Conservation (phyloP, 1,140 invertebrate genomes). For the Telenomus remus region DNA sequence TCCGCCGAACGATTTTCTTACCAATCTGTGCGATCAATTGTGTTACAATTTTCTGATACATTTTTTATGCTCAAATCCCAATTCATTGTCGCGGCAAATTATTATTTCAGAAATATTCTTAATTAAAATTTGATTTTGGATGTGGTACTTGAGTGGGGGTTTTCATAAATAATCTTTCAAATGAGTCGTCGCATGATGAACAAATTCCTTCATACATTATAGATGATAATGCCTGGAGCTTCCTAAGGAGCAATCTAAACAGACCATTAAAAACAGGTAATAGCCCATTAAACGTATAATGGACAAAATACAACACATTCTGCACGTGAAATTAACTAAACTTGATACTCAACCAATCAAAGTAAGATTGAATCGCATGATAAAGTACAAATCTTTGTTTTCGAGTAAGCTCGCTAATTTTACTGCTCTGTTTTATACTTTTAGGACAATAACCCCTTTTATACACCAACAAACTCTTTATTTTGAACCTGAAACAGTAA, state of each 20-base stretch:
- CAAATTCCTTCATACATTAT: constrained; percentile 52
- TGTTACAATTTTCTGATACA: constrained; percentile 37
- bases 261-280: constrained; percentile 58
- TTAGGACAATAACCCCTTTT: too few species aligned
- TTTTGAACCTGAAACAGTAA: too few species aligned
- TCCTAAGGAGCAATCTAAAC: constrained; percentile 55
- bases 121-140: background rate
- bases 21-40: constrained; percentile 45
- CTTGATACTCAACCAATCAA: constrained; percentile 48
- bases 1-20: constrained; percentile 41
- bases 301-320: constrained; percentile 54
- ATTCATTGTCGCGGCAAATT: too few species aligned
- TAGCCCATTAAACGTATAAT: constrained; percentile 58
- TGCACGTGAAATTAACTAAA: constrained; percentile 52
- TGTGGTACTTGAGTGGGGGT: background rate
- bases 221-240: constrained; percentile 41
- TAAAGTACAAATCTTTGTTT: constrained; percentile 39
- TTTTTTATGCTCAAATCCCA: too few species aligned
- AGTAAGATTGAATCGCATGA: constrained; percentile 42
- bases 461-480: too few species aligned
- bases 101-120: too few species aligned
- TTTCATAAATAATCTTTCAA: constrained; percentile 26
- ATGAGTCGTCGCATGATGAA: constrained; percentile 24
- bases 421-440: constrained; percentile 1
- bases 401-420: constrained; percentile 15